Evolutionary conservation across 2,888 invertebrate species (phyloP).

Genomic region (Sceliomorpha sp.): DNA sequence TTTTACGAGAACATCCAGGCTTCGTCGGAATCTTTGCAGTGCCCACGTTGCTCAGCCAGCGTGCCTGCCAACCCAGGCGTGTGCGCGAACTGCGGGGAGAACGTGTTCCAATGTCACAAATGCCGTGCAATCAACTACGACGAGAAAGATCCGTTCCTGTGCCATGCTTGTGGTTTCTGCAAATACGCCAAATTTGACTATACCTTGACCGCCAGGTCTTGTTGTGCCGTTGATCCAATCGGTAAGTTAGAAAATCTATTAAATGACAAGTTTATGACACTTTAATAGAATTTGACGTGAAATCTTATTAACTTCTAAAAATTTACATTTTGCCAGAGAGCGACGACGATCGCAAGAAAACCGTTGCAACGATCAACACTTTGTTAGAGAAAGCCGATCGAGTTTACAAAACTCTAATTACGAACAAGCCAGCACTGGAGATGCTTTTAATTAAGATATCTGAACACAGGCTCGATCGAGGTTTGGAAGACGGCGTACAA

Average conservation of each 20-base stretch:
- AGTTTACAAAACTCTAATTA: conserved; percentile 93
- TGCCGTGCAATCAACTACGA: conserved; percentile 99
- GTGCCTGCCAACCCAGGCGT: conserved; percentile 99
- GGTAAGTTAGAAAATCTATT: no score
- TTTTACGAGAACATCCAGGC: conserved; percentile 96
- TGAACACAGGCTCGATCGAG: conserved; percentile 90
- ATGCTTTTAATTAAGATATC: conserved; percentile 91
- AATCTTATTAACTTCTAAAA: no score
- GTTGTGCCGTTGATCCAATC: conserved; percentile 98
- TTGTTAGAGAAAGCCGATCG: conserved; percentile 96
- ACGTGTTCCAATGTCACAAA: conserved; percentile 99
- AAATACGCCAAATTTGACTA: conserved; percentile 99
- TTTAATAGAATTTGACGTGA: no score
- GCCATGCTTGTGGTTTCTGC: conserved; percentile 99
- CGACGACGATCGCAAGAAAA: conserved; percentile 97
- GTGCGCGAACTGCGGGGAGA: conserved; percentile 98
- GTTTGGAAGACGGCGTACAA: conserved; percentile 80
- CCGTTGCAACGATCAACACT: conserved; percentile 93
- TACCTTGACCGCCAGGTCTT: conserved; percentile 93
- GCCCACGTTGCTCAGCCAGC: conserved; percentile 97
- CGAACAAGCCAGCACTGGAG: conserved; percentile 94
- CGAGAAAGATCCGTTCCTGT: conserved; percentile 99
- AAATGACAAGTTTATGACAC: no score
- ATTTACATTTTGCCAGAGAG: conserved; percentile 85
- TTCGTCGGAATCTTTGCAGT: conserved; percentile 95